phyloP scores from a whole-genome alignment of 2,113 vertebrate genomes.

The Phaethornis superciliosus region DNA sequence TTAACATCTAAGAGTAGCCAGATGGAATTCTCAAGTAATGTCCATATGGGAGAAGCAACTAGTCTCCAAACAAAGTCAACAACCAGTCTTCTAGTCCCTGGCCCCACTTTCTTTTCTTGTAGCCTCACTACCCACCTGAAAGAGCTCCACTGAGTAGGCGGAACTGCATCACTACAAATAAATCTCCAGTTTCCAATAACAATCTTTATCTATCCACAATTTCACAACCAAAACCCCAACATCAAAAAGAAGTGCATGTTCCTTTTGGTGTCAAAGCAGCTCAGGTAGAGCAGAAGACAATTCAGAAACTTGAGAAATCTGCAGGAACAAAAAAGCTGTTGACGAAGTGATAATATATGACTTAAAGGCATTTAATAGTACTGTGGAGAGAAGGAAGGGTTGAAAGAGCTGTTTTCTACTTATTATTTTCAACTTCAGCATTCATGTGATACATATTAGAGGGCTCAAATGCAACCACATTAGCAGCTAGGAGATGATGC shows the following conservation, averaged over 20 bases:
- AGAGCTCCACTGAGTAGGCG: accelerated
- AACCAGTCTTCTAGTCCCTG: neutral
- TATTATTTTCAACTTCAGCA: neutral
- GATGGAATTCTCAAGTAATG: neutral
- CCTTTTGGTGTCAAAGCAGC: conserved; percentile 29
- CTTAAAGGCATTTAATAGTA: neutral
- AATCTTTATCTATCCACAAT: conserved; percentile 5
- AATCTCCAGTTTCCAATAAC: neutral
- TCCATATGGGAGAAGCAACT: neutral
- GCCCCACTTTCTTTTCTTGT: neutral
- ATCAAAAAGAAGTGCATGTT: neutral
- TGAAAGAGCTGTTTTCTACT: conserved; percentile 13
- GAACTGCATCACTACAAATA: neutral
- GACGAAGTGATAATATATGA: neutral
- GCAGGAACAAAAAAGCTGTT: conserved; percentile 43
- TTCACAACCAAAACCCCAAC: conserved; percentile 19
- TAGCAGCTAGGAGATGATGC: neutral
- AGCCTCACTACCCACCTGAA: neutral
- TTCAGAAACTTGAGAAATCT: conserved; percentile 27
- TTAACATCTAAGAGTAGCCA: neutral
- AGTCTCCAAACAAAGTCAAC: neutral
- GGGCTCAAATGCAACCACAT: neutral
- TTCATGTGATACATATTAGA: neutral
- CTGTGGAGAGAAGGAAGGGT: conserved; percentile 1
- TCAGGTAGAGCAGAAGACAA: conserved; percentile 10